Evolutionary conservation across 2,888 invertebrate species (phyloP).

Genomic region (Epinotia brunnichana): DNA sequence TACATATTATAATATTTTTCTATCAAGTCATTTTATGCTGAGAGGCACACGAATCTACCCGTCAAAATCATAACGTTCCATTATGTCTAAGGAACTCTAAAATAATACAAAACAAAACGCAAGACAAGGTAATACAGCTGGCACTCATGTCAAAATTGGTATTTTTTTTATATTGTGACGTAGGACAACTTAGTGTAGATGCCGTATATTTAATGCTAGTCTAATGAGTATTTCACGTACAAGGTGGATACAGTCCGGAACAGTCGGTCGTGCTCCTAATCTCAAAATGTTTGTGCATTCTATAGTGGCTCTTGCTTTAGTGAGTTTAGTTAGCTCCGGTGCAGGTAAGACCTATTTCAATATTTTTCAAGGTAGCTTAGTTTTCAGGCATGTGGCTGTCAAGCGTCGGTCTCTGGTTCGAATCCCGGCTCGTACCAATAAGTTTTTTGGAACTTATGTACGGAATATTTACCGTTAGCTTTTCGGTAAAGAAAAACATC

Average conservation of each 20-base stretch:
- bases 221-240: conserved; percentile 16
- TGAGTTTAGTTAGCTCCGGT: conserved; percentile 16
- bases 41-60: neutral
- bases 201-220: conserved; percentile 31
- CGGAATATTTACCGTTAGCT: too few relatives aligned
- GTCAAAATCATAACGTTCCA: neutral
- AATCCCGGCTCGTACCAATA: too few relatives aligned
- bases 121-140: conserved; percentile 16
- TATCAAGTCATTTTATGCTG: too few relatives aligned
- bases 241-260: conserved; percentile 11
- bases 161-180: conserved; percentile 12
- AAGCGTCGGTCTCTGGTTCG: too few relatives aligned
- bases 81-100: neutral
- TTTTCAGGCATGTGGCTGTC: too few relatives aligned
- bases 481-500: too few relatives aligned
- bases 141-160: neutral
- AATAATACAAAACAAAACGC: neutral
- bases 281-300: conserved; percentile 32
- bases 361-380: neutral
- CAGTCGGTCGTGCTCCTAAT: conserved; percentile 14
- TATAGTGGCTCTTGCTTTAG: conserved; percentile 5
- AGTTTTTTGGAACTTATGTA: too few relatives aligned
- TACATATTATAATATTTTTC: too few relatives aligned
- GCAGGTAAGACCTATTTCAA: conserved; percentile 16
- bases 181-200: neutral